A percentile compares a stretch with the other conserved stretches of the same genome.
Evolutionary conservation across 2,888 invertebrate genomes (phyloP).

Genomic region (Parnassius smintheus): DNA sequence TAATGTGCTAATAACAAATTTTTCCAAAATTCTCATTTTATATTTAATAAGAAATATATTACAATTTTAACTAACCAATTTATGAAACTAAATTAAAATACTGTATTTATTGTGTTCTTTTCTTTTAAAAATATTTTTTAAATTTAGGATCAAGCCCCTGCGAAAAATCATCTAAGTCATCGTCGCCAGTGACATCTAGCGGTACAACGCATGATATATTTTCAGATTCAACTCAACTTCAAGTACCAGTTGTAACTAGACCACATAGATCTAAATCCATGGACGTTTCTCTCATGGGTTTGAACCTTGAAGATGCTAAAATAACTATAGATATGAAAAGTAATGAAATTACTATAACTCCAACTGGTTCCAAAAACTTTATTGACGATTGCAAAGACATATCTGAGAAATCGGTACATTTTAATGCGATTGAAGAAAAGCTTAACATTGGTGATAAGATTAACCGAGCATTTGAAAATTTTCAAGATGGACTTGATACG

Average conservation of each 20-base stretch:
- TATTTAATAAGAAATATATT: neutral
- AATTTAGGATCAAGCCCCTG: conserved; percentile 71
- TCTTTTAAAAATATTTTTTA: conserved; percentile 45
- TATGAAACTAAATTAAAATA: conserved; percentile 12
- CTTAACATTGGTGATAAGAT: conserved; percentile 63
- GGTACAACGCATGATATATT: conserved; percentile 52
- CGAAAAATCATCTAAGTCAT: conserved; percentile 64
- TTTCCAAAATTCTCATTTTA: too few relatives aligned
- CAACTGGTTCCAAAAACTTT: conserved; percentile 58
- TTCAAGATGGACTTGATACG: conserved; percentile 67
- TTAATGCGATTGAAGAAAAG: conserved; percentile 60
- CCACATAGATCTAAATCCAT: conserved; percentile 80
- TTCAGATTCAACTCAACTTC: conserved; percentile 60
- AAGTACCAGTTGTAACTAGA: conserved; percentile 59
- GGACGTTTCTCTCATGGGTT: conserved; percentile 68
- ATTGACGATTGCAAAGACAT: conserved; percentile 36
- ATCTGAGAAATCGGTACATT: conserved; percentile 42
- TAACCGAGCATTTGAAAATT: conserved; percentile 60
- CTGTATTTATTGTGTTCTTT: conserved; percentile 26
- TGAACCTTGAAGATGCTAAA: conserved; percentile 64
- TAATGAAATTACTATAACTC: conserved; percentile 71
- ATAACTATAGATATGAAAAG: conserved; percentile 67
- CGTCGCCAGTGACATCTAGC: conserved; percentile 65
- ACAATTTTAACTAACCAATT: neutral
- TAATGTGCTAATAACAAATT: too few relatives aligned